A percentile compares a stretch with the other conserved stretches of the same genome.
phyloP scores from a whole-genome alignment of 2,888 invertebrate genomes.

The Taenaris catops region DNA sequence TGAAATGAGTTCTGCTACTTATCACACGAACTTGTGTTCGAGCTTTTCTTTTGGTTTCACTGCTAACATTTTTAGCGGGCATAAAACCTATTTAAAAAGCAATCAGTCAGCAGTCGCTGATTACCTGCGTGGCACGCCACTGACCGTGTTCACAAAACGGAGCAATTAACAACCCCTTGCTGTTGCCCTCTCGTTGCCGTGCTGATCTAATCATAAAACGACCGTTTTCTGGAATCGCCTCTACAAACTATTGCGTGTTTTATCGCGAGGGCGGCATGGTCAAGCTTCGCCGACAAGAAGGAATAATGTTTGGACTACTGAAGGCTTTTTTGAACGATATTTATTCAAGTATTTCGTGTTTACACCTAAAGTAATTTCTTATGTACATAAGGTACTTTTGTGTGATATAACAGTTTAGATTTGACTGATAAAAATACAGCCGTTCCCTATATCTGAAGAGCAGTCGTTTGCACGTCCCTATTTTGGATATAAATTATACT shows the following conservation, averaged over 20 bases:
- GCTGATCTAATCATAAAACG: constrained; percentile 78
- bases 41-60: constrained; percentile 64
- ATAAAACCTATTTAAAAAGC: constrained; percentile 80
- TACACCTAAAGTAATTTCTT: constrained; percentile 21
- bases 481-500: too few species aligned
- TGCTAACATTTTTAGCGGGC: constrained; percentile 69
- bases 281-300: constrained; percentile 23
- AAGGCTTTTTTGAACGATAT: constrained; percentile 10
- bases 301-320: constrained; percentile 21
- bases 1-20: constrained; percentile 21
- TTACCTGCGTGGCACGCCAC: constrained; percentile 73
- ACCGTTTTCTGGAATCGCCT: constrained; percentile 79
- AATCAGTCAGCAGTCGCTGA: constrained; percentile 77
- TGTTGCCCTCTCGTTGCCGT: constrained; percentile 41
- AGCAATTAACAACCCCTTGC: constrained; percentile 73
- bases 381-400: too few species aligned
- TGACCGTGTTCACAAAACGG: constrained; percentile 79
- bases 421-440: too few species aligned
- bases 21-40: constrained; percentile 42
- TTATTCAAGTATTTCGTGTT: constrained; percentile 16
- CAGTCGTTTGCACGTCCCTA: too few species aligned
- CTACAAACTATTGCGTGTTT: constrained; percentile 72
- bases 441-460: too few species aligned
- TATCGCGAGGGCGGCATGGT: constrained; percentile 29
- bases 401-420: too few species aligned